Evolutionary conservation across 2,797 vertebrate species (phyloP), one percentile per base, ranked within the genome.

Genomic region (Streptopelia turtur): DNA sequence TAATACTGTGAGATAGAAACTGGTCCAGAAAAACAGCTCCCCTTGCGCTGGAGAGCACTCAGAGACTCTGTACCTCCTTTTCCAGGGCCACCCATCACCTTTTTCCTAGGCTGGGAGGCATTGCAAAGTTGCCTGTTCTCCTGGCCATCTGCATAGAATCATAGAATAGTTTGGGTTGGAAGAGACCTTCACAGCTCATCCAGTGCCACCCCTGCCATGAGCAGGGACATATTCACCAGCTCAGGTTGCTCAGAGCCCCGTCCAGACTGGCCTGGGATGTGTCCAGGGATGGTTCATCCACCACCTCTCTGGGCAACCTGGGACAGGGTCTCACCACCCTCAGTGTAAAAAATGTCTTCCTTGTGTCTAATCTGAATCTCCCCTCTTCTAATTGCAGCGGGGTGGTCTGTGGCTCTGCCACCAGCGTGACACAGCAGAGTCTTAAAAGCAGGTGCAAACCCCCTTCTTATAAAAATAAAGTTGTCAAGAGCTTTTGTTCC

Each of bases 61-160:
- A 23, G 64, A 85, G 45, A 13, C 5, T 14, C 15, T 75, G 71
- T 37, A 88, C 2, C 53, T 60, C 25, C 39, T 43, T 25, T 69
- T 61, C 33, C 49, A 39, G 0, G 0, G 82, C 24, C 8, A 41
- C 2, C 7, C 5, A 1, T 11, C 12, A 41, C 52, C 71, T 28
- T 56, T 65, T 61, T 71, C 21, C 79, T 6, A 33, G 82, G 14
- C 35, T 77, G 64, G 53, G 60, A 60, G 31, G 60, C 45, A 22
- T 35, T 57, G 76, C 37, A 50, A 33, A 20, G 6, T 63, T 81
- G 56, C 60, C 64, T 4, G 2, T 41, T 66, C 71, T 57, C 60
- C 60, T 57, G 70, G 31, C 24, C 49, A 27, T 20, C 37, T 49
- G 53, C 43, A 45, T 45, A 20, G 43, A 45, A 45, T 45, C 43